phyloP scores from a whole-genome alignment of 2,113 vertebrate species.

The Pogona vitticeps region DNA sequence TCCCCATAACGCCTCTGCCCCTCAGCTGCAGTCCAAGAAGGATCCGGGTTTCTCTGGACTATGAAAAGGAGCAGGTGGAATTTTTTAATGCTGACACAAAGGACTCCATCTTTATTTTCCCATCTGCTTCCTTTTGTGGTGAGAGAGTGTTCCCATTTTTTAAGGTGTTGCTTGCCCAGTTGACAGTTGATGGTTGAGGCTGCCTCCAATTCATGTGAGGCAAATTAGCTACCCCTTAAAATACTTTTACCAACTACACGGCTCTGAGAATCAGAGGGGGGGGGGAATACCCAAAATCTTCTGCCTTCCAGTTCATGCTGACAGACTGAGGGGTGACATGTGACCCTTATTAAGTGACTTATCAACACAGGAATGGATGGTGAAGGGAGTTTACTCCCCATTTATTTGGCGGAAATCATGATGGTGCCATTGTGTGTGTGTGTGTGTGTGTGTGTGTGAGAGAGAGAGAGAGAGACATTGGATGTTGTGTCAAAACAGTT shows the following conservation, averaged over 20 bases:
- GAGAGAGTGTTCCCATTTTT: conserved; percentile 75
- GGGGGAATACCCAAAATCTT: background rate
- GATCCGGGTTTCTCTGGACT: conserved; percentile 82
- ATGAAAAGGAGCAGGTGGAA: conserved; percentile 78
- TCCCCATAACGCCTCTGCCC: conserved; percentile 60
- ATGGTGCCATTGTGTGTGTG: background rate
- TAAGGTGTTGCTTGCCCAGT: conserved; percentile 65
- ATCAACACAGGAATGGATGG: background rate
- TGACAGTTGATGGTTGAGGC: conserved; percentile 52
- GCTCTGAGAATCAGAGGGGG: background rate
- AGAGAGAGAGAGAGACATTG: too few relatives aligned
- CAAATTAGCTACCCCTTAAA: background rate
- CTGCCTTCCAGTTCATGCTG: conserved; percentile 3
- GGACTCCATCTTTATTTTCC: conserved; percentile 80
- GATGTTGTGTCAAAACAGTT: background rate
- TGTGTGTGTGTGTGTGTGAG: too few relatives aligned
- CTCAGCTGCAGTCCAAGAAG: conserved; percentile 74
- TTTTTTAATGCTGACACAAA: conserved; percentile 78
- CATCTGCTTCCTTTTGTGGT: conserved; percentile 74
- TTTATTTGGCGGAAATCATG: background rate
- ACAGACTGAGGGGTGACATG: background rate
- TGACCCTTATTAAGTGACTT: background rate
- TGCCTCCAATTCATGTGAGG: too few relatives aligned
- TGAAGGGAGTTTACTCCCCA: background rate
- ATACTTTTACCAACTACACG: background rate